phyloP scores from a whole-genome alignment of 2,113 vertebrate genomes.

The Mustela lutreola region DNA sequence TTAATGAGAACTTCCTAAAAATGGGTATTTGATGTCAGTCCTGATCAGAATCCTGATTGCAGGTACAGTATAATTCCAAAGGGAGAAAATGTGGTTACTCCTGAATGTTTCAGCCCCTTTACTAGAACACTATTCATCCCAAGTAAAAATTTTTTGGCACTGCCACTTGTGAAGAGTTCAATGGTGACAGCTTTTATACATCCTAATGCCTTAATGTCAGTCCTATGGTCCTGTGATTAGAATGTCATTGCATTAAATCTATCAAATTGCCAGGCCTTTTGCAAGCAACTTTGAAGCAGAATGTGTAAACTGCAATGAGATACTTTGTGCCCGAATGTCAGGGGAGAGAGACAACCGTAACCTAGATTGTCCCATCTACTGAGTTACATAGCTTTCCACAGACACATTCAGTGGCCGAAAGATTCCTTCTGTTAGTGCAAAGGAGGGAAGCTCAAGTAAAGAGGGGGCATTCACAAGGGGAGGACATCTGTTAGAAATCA shows the following conservation, averaged over 20 bases:
- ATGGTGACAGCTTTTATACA: not conserved
- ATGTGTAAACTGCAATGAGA: not conserved
- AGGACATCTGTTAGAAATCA: constrained; percentile 33
- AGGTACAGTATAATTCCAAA: not conserved
- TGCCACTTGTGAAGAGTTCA: not conserved
- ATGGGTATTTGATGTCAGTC: not conserved
- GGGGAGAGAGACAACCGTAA: not conserved
- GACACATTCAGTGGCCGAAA: not conserved
- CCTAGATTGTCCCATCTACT: not conserved
- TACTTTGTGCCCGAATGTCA: not conserved
- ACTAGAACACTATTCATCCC: not conserved
- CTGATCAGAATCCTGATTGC: not conserved
- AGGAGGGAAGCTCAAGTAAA: not conserved
- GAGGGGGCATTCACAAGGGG: not conserved
- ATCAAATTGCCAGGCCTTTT: not conserved
- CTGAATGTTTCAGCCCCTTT: not conserved
- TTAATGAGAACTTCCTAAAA: constrained; percentile 49
- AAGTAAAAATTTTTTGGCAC: not conserved
- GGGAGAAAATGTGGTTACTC: not conserved
- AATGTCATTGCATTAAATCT: not conserved
- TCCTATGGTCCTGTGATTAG: not conserved
- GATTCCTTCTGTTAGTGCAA: not conserved
- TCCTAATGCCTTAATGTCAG: not conserved
- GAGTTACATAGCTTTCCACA: not conserved
- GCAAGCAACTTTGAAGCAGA: not conserved